Conservation (phyloP, 1,140 invertebrate genomes). For the Drosophila tropicalis region DNA sequence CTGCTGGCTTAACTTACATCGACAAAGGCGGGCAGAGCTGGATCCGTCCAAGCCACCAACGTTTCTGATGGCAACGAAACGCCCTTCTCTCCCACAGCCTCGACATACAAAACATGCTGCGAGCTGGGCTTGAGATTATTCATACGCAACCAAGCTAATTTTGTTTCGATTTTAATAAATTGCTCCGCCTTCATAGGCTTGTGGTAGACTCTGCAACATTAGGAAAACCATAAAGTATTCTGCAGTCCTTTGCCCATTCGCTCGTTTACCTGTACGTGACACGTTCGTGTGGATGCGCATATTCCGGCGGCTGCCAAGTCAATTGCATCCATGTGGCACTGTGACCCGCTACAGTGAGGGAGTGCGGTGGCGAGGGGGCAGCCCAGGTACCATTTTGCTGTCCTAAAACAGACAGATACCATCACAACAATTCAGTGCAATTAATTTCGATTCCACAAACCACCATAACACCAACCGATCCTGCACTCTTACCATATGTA, state of each 20-base stretch:
- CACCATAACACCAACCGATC: too few relatives aligned
- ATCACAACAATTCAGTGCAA: slow-evolving; percentile 44
- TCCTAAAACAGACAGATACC: slow-evolving; percentile 25
- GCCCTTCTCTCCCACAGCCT: slow-evolving; percentile 87
- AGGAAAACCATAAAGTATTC: not conserved
- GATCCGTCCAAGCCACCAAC: slow-evolving; percentile 92
- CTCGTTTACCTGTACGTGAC: slow-evolving; percentile 87
- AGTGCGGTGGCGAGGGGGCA: slow-evolving; percentile 90
- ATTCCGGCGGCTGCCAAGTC: slow-evolving; percentile 91
- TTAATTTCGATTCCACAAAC: slow-evolving; percentile 16
- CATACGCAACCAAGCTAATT: slow-evolving; percentile 88
- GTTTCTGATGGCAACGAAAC: slow-evolving; percentile 90
- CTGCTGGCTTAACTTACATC: slow-evolving; percentile 85
- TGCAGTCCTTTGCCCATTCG: not conserved
- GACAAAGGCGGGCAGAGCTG: slow-evolving; percentile 92
- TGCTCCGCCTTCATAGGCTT: slow-evolving; percentile 86
- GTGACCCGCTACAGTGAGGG: slow-evolving; percentile 89
- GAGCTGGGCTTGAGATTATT: slow-evolving; percentile 89
- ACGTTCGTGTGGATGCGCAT: slow-evolving; percentile 89
- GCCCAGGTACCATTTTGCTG: slow-evolving; percentile 83
- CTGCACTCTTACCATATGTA: slow-evolving; percentile 57
- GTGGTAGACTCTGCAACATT: slow-evolving; percentile 86
- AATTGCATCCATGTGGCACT: slow-evolving; percentile 91
- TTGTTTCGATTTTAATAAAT: slow-evolving; percentile 86
- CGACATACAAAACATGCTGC: slow-evolving; percentile 90